Base-by-base conservation (phyloP, 2,888 invertebrate genomes). In the Phymatocera aterrima region DNA sequence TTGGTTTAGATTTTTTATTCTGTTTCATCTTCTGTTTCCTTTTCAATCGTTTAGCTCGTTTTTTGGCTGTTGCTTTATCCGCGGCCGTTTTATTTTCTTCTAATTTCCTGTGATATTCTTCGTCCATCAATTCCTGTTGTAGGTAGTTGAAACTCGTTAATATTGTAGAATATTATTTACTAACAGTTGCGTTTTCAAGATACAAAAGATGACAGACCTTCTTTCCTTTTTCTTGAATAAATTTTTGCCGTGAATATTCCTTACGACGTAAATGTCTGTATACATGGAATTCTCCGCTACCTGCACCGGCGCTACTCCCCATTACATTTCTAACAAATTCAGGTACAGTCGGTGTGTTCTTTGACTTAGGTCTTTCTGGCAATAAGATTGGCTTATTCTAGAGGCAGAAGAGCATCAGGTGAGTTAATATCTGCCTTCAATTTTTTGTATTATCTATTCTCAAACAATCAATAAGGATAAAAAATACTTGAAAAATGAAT, bases 231-330 rank as follows among this genome's bases (percentile, higher is more conserved):
- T 97, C 96, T 87, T 97, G 96, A 87, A 98, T 97, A 88, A 95
- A 96, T 89, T 98, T 98, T 89, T 99, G 97, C 79, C 99, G 93
- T 0, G 99, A 97, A 91, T 98, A 98, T 91, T 99, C 99, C 90
- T 99, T 97, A 79, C 99, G 93, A 68, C 99, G 92, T 60, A 99
- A 93, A 91, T 99, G 99, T 81, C 99, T 93, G 88, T 99, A 99
- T 0, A 99, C 99, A 91, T 99, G 99, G 91, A 99, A 99, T 91
- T 99, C 99, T 8, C 99, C 99, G 80, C 98, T 98, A 1, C 99
- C 99, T 43, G 99, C 99, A 21, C 99, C 99, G 37, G 99, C 99
- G 92, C 98, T 98, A 0, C 99, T 99, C n/a, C 99, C 99, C 98
- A 99, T 99, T 2, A 99, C 98, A 94, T 99, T 99, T 78, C 99